Evolutionary conservation across 1,140 invertebrate genomes (phyloP).

Genomic region (Drosophila subpulchrella): DNA sequence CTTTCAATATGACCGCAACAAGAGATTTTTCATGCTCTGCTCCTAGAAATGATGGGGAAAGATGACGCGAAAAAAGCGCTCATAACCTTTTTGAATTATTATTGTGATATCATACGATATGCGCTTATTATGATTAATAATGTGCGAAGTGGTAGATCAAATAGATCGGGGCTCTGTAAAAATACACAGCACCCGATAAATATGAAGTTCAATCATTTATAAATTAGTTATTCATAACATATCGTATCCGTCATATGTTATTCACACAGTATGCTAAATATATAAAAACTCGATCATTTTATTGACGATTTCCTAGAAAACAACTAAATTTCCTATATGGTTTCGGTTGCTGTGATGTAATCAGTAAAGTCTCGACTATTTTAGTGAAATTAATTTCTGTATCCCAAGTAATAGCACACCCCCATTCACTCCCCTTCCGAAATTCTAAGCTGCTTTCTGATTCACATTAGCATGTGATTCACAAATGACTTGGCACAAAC

Average conservation of each 20-base stretch:
- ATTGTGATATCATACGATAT: slow-evolving; percentile 7
- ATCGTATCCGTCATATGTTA: too few relatives aligned
- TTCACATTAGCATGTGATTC: slow-evolving; percentile 37
- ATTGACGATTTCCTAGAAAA: too few relatives aligned
- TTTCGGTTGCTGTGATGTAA: neutral
- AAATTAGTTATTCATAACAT: neutral
- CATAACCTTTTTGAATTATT: slow-evolving; percentile 17
- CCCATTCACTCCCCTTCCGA: neutral
- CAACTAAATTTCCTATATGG: neutral
- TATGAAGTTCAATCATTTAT: neutral
- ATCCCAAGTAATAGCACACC: slow-evolving; percentile 17
- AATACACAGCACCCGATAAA: neutral
- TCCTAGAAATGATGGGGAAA: slow-evolving; percentile 31
- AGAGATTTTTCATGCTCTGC: slow-evolving; percentile 59
- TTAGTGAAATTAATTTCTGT: slow-evolving; percentile 17
- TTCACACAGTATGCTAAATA: too few relatives aligned
- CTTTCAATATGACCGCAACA: slow-evolving; percentile 68
- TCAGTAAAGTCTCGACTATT: neutral
- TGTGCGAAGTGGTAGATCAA: slow-evolving; percentile 26
- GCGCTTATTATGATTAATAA: slow-evolving; percentile 23
- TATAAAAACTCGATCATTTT: neutral
- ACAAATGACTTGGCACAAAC: slow-evolving; percentile 56
- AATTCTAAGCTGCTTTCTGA: slow-evolving; percentile 15
- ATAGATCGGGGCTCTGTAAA: slow-evolving; percentile 1
- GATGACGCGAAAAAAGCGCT: slow-evolving; percentile 30